Percentiles rank a stretch among this genome's conserved stretches.
phyloP scores from a whole-genome alignment of 1,140 invertebrate genomes.

The Subanguina moxae region DNA sequence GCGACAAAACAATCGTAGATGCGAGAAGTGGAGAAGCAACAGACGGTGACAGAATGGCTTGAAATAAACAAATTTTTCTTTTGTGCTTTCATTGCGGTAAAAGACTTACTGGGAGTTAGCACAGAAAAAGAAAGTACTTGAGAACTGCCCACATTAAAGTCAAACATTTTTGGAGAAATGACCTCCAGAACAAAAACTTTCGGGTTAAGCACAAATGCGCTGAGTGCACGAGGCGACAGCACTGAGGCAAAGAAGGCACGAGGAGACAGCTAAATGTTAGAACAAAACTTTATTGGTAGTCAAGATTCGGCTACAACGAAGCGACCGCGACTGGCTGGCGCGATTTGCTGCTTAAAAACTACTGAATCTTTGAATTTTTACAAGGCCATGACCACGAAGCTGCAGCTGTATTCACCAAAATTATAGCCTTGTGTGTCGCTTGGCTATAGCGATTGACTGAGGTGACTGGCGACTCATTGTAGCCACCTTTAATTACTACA shows the following conservation, averaged over 20 bases:
- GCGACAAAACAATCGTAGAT: constrained; percentile 12
- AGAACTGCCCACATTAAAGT: constrained; percentile 10
- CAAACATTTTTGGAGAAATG: constrained; percentile 1
- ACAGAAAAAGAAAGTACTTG: constrained; percentile 13
- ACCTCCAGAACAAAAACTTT: constrained; percentile 17
- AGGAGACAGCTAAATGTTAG: constrained; percentile 11
- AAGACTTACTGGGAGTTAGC: constrained; percentile 18
- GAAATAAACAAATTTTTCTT: constrained; percentile 1
- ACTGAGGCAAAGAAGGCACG: constrained; percentile 18
- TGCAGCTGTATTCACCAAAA: too few relatives aligned
- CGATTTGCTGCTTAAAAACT: too few relatives aligned
- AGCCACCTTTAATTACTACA: too few relatives aligned
- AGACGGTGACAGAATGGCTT: constrained; percentile 4
- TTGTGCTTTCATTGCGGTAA: too few relatives aligned
- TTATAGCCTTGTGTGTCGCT: too few relatives aligned
- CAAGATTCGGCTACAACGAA: too few relatives aligned
- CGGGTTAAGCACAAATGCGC: constrained; percentile 7
- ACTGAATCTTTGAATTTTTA: too few relatives aligned
- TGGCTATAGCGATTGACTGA: too few relatives aligned
- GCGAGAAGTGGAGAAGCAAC: constrained; percentile 13
- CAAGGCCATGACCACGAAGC: too few relatives aligned
- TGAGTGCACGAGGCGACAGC: constrained; percentile 11
- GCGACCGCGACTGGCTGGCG: too few relatives aligned
- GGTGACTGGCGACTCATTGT: too few relatives aligned
- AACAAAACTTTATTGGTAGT: too few relatives aligned